Evolutionary conservation across 2,888 invertebrate genomes (phyloP), one percentile per base, ranked within the genome.

Genomic region (Marronus borbonicus): DNA sequence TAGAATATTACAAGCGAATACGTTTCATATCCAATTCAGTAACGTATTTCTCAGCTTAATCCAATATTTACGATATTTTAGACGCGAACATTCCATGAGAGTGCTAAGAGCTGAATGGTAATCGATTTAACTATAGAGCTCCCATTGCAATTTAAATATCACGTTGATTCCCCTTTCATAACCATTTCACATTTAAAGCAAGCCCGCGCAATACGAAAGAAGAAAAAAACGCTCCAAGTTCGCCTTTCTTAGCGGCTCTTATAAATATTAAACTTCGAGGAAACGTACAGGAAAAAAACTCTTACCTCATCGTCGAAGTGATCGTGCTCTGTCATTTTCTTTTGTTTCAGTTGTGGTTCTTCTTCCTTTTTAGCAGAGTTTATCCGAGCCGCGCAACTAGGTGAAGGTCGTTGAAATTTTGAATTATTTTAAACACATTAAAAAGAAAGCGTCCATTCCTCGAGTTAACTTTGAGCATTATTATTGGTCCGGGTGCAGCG

Each of bases 291-390:
- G 55, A 20, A 58, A 72, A 70, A 55, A 58, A 44, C 17, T 81
- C 84, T 78, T 82, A 86, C 86, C 85, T 86, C 86, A 80, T 86
- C 86, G 79, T 86, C 86, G 80, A 86, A 86, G 80, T 85, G 83
- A 78, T 85, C 86, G 81, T 85, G 85, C 75, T 86, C 86, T 76
- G 82, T 83, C 83, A 83, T 83, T 36, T 80, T 77, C 64, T 49
- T 69, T 69, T 72, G 55, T 72, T 72, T 72, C 72, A 24, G 65
- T 66, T 55, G 52, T 75, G 24, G 55, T 24, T 58, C 20, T 20
- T 58, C n/a, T 20, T 64, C 65, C 79, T 76, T 79, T 79, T 70
- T 58, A 64, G 28, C 74, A 39, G 44, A 72, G 58, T 70, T 77
- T 70, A 64, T 62, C 70, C 64, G 64, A 66, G 66, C 36, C 52